Percentiles rank a stretch among this genome's conserved stretches.
These are phyloP conservation scores for Artemia sp. DNA, from an alignment of 2,888 invertebrate genomes.

Conservation along the genomic window DNA sequence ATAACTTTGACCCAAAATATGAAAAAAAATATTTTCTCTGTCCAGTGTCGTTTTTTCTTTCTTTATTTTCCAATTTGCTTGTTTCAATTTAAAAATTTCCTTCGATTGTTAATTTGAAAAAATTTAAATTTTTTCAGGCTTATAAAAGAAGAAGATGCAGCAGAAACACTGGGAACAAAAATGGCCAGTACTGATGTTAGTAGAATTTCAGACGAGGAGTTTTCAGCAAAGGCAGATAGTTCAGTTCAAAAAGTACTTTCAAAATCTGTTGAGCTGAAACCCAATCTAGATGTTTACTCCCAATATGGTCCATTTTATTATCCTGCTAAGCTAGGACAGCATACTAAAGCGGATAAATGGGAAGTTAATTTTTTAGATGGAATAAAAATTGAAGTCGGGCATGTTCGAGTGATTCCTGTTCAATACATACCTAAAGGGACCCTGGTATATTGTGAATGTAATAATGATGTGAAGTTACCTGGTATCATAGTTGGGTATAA, in stretches of 20 bases:
- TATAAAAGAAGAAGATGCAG: no score
- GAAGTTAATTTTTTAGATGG: background rate
- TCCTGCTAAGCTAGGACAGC: background rate
- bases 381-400: background rate
- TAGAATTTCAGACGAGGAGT: background rate
- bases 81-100: no score
- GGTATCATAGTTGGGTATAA: constrained; percentile 7
- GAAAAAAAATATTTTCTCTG: no score
- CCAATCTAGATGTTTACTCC: background rate
- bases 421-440: constrained; percentile 3
- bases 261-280: background rate
- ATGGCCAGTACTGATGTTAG: background rate
- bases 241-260: background rate
- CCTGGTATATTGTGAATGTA: background rate
- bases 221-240: background rate
- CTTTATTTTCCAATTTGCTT: no score
- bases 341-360: background rate
- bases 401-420: background rate
- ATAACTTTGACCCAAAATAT: no score
- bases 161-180: background rate
- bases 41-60: no score
- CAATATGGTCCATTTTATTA: background rate
- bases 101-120: no score
- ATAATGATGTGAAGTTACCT: background rate
- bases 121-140: no score